Evolutionary conservation across 2,113 vertebrate species (phyloP).

Genomic region (Prietella phreatophila): DNA sequence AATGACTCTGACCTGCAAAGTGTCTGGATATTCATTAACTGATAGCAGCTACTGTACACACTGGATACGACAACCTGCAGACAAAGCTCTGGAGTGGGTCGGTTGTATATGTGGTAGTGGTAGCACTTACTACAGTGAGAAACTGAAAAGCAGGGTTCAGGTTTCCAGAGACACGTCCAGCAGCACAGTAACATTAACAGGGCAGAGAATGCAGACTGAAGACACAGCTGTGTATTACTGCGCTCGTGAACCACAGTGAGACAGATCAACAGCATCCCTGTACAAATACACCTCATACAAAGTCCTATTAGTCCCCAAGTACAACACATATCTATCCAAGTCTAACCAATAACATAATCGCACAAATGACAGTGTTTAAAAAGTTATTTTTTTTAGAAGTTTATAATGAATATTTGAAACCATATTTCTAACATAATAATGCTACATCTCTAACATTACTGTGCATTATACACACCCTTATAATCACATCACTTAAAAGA

Average conservation of each 20-base stretch:
- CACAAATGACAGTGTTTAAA: too few species aligned
- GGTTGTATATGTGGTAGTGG: too few species aligned
- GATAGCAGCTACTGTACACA: background rate
- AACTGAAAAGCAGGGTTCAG: background rate
- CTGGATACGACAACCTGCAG: background rate
- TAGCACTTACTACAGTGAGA: background rate
- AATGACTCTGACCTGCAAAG: constrained; percentile 24
- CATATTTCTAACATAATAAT: too few species aligned
- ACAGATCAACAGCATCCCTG: background rate
- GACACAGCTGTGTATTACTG: constrained; percentile 1
- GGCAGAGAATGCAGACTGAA: background rate
- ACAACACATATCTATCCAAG: too few species aligned
- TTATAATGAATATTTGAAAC: too few species aligned
- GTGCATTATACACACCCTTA: too few species aligned
- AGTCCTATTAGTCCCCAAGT: background rate
- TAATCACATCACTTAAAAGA: too few species aligned
- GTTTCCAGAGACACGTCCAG: background rate
- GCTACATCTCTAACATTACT: background rate
- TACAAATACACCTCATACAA: background rate
- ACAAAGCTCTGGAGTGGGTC: background rate
- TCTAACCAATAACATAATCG: too few species aligned
- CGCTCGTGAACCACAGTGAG: background rate
- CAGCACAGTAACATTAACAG: background rate
- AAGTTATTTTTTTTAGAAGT: too few species aligned
- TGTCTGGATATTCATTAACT: constrained; percentile 34